Conservation (phyloP, 2,113 vertebrate genomes). For the Callocephalon fimbriatum region DNA sequence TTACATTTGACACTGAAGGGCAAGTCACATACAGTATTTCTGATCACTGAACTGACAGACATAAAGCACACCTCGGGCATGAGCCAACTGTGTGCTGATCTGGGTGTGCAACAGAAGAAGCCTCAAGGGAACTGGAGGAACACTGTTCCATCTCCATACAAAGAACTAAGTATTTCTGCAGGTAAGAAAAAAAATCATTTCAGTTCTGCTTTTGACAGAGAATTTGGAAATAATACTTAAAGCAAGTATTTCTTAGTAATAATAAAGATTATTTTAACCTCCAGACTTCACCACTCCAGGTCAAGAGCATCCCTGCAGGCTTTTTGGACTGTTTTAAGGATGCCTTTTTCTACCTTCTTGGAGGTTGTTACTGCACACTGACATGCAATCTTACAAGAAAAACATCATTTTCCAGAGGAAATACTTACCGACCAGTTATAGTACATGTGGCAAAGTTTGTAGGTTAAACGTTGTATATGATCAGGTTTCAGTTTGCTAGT, state of each 20-base stretch:
- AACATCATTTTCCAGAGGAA: background rate
- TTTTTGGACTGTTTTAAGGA: background rate
- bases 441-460: conserved; percentile 96
- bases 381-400: background rate
- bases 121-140: background rate
- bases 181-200: background rate
- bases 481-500: conserved; percentile 91
- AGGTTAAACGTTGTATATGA: conserved; percentile 92
- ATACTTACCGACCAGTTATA: conserved; percentile 94
- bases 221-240: background rate
- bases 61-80: background rate
- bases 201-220: background rate
- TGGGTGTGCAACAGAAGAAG: background rate
- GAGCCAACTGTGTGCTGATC: background rate
- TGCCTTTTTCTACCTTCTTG: too few species aligned
- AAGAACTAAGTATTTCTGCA: background rate
- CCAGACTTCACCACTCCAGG: background rate
- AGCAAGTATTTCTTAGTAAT: background rate
- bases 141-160: background rate
- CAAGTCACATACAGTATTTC: accelerated
- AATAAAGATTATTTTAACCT: background rate
- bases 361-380: background rate
- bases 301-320: background rate
- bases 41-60: background rate
- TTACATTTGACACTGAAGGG: background rate